Base-by-base conservation (phyloP, 2,888 invertebrate genomes). In the Branchipolynoe longqiensis region DNA sequence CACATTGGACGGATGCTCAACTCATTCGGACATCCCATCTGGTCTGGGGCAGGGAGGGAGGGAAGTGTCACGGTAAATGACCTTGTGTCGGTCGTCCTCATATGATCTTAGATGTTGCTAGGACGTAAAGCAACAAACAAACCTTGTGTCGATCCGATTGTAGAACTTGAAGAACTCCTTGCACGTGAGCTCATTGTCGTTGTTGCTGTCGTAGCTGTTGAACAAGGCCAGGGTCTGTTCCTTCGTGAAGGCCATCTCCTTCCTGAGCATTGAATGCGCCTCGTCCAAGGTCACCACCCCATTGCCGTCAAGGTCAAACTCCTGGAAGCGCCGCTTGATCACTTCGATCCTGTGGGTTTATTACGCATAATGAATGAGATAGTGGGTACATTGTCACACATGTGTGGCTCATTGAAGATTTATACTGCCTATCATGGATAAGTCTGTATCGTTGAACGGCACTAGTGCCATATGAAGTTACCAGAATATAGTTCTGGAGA, bases 81-180 rank as follows among this genome's bases (percentile, higher is more conserved):
- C 12, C 12, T 18, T 18, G 18, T 54, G 56, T 12, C 56, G 56
- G 56, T 18, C 56, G 56, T n/a, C n/a, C n/a, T n/a, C n/a, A n/a
- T n/a, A n/a, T n/a, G n/a, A n/a, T n/a, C n/a, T n/a, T n/a, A n/a
- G n/a, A n/a, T n/a, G n/a, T n/a, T n/a, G n/a, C n/a, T n/a, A n/a
- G n/a, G n/a, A n/a, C n/a, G n/a, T n/a, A n/a, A n/a, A n/a, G n/a
- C n/a, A n/a, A n/a, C n/a, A n/a, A n/a, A n/a, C n/a, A n/a, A n/a
- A 88, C 88, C 87, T 86, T 22, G 83, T 41, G 36, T 85, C 84
- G 85, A 88, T 85, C 38, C 86, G 84, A 3, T 58, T 18, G 74
- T 88, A 88, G 82, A 88, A 88, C 31, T 69, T 59, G 59, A 83
- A 84, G 62, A 88, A 88, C 59, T 88, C 88, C 25, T 88, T 87